These are phyloP conservation scores for Rhynchopsitta pachyrhyncha DNA, from an alignment of 2,113 vertebrate genomes.

Conservation along the genomic window DNA sequence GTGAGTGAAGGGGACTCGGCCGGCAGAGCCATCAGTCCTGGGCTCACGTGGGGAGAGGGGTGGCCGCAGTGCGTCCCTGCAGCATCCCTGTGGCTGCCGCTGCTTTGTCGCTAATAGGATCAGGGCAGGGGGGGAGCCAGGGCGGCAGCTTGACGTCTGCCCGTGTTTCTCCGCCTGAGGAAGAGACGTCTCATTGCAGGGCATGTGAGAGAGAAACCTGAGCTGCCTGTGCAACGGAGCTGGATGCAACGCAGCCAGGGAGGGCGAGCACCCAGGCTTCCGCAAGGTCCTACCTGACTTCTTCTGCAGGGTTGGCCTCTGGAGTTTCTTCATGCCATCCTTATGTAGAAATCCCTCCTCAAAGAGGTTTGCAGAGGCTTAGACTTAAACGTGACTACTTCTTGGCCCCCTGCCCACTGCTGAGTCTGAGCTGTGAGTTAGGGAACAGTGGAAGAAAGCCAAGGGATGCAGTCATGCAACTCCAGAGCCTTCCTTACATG, in stretches of 20 bases:
- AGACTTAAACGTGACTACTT: not conserved
- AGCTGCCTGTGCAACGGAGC: not conserved
- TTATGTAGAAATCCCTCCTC: not conserved
- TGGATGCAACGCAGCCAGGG: not conserved
- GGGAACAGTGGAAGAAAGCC: not conserved
- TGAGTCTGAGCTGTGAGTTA: not conserved
- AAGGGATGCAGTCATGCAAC: constrained; percentile 8
- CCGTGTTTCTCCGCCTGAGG: not conserved
- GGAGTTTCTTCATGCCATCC: accelerated
- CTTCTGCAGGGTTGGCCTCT: not conserved
- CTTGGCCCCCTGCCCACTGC: not conserved
- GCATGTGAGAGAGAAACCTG: not conserved
- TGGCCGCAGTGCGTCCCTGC: accelerated
- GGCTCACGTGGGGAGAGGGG: not conserved
- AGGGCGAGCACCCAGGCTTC: not conserved
- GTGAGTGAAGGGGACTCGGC: accelerated
- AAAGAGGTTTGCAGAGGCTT: not conserved
- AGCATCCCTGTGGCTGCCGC: not conserved
- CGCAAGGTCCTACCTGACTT: not conserved
- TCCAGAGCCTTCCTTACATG: accelerated
- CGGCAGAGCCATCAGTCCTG: not conserved
- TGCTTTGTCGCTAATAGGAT: not conserved
- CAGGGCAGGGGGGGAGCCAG: not conserved
- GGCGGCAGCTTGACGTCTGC: not conserved
- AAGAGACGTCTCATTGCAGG: not conserved